phyloP scores from a whole-genome alignment of 2,113 vertebrate genomes.

The Delphinus delphis region DNA sequence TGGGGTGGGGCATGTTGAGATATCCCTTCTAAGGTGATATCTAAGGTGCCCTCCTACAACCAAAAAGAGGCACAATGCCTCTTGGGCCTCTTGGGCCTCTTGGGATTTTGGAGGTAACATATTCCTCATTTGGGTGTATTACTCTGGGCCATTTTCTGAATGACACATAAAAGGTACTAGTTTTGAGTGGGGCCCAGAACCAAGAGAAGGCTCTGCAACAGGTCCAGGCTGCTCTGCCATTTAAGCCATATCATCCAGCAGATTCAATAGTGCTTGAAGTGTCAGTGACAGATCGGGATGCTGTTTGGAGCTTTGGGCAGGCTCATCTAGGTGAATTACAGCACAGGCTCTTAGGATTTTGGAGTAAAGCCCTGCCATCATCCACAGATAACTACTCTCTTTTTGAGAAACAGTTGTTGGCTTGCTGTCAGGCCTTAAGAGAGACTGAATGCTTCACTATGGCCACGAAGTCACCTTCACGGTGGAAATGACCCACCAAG shows the following conservation, averaged over 20 bases:
- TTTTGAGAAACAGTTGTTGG: neutral
- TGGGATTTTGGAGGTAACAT: neutral
- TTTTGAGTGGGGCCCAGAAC: neutral
- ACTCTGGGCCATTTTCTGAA: neutral
- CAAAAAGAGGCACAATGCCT: neutral
- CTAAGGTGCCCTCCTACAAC: neutral
- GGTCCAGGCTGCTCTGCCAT: neutral
- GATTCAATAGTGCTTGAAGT: neutral
- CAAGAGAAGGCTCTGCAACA: neutral
- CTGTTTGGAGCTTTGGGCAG: neutral
- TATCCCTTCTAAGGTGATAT: neutral
- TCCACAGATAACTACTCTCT: neutral
- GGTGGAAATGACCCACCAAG: neutral
- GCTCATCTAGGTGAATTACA: neutral
- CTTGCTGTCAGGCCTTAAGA: neutral
- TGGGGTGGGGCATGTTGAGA: neutral
- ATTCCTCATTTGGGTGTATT: neutral
- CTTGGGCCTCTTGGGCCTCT: neutral
- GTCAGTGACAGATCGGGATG: neutral
- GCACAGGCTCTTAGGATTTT: neutral
- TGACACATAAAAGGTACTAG: neutral
- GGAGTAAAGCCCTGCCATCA: neutral
- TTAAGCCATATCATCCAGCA: neutral
- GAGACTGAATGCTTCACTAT: neutral
- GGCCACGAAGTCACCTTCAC: neutral